Conservation (phyloP, 2,888 invertebrate species). For the Linnaemya tessellans region DNA sequence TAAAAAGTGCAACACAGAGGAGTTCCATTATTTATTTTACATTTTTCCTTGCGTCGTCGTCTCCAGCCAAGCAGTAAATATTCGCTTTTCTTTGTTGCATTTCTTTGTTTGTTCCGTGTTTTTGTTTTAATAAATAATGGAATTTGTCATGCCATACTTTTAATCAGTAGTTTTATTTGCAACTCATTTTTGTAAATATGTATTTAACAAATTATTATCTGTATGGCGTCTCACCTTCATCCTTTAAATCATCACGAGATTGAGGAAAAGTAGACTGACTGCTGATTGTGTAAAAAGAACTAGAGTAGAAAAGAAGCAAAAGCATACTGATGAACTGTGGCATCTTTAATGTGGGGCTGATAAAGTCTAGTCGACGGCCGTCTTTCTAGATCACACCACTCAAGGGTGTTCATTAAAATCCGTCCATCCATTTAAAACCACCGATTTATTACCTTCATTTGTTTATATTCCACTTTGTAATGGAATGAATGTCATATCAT, state of each 20-base stretch:
- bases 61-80: neutral
- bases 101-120: constrained; percentile 13
- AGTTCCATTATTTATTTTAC: neutral
- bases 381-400: too few species aligned
- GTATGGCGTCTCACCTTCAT: constrained; percentile 5
- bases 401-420: too few species aligned
- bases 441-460: too few species aligned
- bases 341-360: too few species aligned
- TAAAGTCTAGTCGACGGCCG: too few species aligned
- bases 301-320: neutral
- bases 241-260: neutral
- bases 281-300: neutral
- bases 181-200: constrained; percentile 13
- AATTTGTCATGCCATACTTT: constrained; percentile 20
- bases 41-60: neutral
- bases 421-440: too few species aligned
- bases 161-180: constrained; percentile 14
- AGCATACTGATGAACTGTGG: neutral
- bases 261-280: neutral
- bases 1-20: neutral
- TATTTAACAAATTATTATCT: constrained; percentile 22
- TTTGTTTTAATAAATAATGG: constrained; percentile 22
- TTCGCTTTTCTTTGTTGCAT: constrained; percentile 6
- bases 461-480: too few species aligned
- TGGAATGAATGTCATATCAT: too few species aligned